Percentiles rank a stretch among this genome's conserved stretches.
Evolutionary conservation across 2,113 vertebrate genomes (phyloP).

Genomic region (Sturnira hondurensis): DNA sequence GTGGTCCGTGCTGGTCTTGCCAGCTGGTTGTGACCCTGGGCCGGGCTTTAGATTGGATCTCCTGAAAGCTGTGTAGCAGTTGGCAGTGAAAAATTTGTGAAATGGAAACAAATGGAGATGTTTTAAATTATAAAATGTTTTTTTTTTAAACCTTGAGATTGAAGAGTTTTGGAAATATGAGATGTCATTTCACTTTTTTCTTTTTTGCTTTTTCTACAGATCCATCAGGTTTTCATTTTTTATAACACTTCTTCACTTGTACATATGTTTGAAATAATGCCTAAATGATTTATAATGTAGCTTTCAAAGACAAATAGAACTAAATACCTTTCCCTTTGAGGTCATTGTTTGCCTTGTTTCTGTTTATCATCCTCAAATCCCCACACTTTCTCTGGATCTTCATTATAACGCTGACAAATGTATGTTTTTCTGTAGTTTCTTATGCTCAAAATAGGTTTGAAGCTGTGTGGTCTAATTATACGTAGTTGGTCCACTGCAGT

Average conservation of each 20-base stretch:
- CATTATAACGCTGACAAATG: neutral
- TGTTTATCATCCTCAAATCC: neutral
- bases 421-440: neutral
- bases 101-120: neutral
- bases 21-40: neutral
- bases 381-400: neutral
- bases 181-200: neutral
- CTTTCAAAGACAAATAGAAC: neutral
- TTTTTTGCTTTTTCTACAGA: neutral
- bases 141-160: neutral
- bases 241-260: neutral
- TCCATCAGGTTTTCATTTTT: neutral
- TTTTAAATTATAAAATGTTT: neutral
- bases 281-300: neutral
- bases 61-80: neutral
- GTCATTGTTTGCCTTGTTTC: neutral
- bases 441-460: neutral
- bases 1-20: neutral
- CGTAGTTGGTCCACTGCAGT: neutral
- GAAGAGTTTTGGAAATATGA: neutral
- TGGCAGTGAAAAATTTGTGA: neutral
- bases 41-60: neutral
- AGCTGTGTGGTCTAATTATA: neutral
- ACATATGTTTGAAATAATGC: neutral
- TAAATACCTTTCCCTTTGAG: neutral